Evolutionary conservation across 2,797 vertebrate species (phyloP).

Genomic region (Tadarida brasiliensis): DNA sequence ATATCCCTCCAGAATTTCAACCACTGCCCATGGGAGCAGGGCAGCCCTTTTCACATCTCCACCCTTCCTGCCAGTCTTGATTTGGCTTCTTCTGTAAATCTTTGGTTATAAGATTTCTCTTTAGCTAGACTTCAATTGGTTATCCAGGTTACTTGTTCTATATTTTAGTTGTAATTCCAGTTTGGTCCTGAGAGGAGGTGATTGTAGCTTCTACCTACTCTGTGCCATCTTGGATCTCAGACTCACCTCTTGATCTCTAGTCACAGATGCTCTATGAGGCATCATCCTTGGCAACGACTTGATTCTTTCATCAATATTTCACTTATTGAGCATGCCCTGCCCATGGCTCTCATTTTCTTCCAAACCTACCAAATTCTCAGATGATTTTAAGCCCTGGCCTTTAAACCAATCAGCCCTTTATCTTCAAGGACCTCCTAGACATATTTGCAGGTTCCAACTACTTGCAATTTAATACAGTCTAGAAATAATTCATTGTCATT

Average conservation of each 20-base stretch:
- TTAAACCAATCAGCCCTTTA: slow-evolving; percentile 14
- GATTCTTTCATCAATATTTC: slow-evolving; percentile 1
- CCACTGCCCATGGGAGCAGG: not conserved
- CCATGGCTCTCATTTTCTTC: not conserved
- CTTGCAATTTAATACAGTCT: slow-evolving; percentile 5
- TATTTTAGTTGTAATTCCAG: too few species aligned
- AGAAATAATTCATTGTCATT: slow-evolving; percentile 31
- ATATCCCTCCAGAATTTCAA: not conserved
- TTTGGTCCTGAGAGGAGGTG: too few species aligned
- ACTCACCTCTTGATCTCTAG: not conserved
- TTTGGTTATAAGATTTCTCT: not conserved
- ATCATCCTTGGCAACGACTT: not conserved
- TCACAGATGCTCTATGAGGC: slow-evolving; percentile 4
- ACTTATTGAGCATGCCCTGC: not conserved
- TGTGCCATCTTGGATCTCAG: too few species aligned
- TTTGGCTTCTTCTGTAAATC: not conserved
- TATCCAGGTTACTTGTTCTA: not conserved
- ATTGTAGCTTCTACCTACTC: too few species aligned
- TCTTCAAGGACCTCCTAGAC: slow-evolving; percentile 3
- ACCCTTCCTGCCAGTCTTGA: not conserved
- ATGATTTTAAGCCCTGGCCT: not conserved
- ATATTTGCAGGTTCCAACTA: not conserved
- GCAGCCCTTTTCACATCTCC: not conserved
- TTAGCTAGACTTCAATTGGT: not conserved
- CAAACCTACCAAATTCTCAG: slow-evolving; percentile 26